Base-by-base conservation (phyloP, 1,140 invertebrate genomes). In the Latrodectus geometricus region DNA sequence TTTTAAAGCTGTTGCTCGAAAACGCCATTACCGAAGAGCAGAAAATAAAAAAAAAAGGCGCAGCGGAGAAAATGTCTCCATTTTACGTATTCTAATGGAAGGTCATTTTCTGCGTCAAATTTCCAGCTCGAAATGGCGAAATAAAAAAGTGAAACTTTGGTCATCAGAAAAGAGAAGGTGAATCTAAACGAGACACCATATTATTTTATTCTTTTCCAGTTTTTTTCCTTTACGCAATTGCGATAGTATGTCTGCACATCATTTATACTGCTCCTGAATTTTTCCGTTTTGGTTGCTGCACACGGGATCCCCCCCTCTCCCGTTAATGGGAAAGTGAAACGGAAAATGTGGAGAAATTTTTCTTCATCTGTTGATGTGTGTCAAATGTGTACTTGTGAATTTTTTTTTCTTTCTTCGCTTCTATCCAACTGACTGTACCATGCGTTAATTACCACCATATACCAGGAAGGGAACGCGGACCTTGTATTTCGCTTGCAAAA, bases 281-380 rank as follows among this genome's bases (percentile, higher is more conserved):
- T 61, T 61, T 14, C 54, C 54, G 54, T 61, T 61, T 61, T 61
- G 54, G 54, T 61, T 17, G 54, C 54, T 61, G 54, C 54, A 17
- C 54, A 61, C 54, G 54, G 8, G 17, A 17, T 61, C 17, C 54
- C 17, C n/a, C n/a, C 11, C 54, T 35, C 35, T 35, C 54, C 17
- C 54, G 54, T 61, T 61, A 61, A 61, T 61, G 54, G 54, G 54
- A 61, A 17, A 14, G 54, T 61, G 54, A 61, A 61, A 61, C 54
- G 54, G 54, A 61, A 61, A 61, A 61, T 61, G 54, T 61, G 54
- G 54, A 61, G 54, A 61, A 61, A 61, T 61, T 61, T 61, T 61
- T 61, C 54, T 61, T 61, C 54, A 61, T 61, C 54, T 61, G 11
- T 61, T 11, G 54, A 17, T 61, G 54, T 61, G 17, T 14, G 11